Conservation (phyloP, 1,140 invertebrate species). For the Elymnias hypermnestra region DNA sequence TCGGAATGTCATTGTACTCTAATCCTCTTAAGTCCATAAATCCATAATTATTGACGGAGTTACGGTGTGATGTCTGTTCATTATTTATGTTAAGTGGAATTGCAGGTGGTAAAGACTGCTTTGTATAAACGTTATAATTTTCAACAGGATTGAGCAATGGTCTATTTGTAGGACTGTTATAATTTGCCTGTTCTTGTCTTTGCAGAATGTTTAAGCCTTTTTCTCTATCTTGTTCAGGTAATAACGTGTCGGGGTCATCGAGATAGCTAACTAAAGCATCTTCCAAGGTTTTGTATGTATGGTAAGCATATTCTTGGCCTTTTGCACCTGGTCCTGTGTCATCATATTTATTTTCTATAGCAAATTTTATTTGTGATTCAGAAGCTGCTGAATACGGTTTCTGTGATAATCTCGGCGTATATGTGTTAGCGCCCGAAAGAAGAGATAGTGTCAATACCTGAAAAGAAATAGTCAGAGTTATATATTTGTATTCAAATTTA, state of each 20-base stretch:
- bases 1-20: background rate
- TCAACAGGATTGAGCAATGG: conserved; percentile 31
- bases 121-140: conserved; percentile 31
- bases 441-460: conserved; percentile 16
- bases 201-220: conserved; percentile 4
- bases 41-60: conserved; percentile 11
- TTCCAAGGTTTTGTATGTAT: conserved; percentile 50
- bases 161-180: conserved; percentile 4
- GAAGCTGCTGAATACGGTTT: conserved; percentile 38
- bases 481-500: too few relatives aligned
- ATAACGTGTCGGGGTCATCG: conserved; percentile 55
- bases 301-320: conserved; percentile 46
- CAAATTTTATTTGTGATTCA: conserved; percentile 55
- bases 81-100: background rate
- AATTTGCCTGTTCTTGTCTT: background rate
- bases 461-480: conserved; percentile 5
- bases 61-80: conserved; percentile 7
- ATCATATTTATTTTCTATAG: conserved; percentile 70
- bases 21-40: conserved; percentile 11
- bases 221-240: conserved; percentile 43
- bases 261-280: conserved; percentile 53
- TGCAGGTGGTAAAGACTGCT: background rate
- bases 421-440: conserved; percentile 2
- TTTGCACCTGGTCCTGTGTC: conserved; percentile 67
- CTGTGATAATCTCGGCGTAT: background rate